A percentile compares a stretch with the other conserved stretches of the same genome.
phyloP scores from a whole-genome alignment of 1,140 invertebrate species.

The Papilio helenus region DNA sequence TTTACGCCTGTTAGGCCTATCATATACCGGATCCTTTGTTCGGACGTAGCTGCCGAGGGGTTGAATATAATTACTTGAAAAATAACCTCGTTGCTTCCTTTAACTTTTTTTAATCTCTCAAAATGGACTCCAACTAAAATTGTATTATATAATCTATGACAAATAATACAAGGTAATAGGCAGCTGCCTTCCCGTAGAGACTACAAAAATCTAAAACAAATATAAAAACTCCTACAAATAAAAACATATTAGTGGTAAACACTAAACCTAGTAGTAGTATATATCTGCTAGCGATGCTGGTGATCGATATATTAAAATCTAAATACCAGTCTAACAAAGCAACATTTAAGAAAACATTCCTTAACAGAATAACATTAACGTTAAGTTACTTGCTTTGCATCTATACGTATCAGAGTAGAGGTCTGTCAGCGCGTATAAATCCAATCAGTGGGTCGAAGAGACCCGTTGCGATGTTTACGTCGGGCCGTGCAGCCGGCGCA shows the following conservation, averaged over 20 bases:
- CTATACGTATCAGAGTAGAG: constrained; percentile 42
- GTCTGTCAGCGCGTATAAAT: constrained; percentile 64
- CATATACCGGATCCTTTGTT: constrained; percentile 57
- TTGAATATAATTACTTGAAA: constrained; percentile 35
- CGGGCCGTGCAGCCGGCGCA: constrained; percentile 40
- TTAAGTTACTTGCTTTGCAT: constrained; percentile 34
- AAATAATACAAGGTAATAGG: no score
- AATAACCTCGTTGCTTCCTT: constrained; percentile 17
- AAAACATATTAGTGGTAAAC: no score
- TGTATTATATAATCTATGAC: background rate
- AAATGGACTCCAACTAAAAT: constrained; percentile 36
- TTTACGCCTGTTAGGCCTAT: constrained; percentile 76
- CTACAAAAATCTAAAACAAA: no score
- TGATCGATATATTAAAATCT: no score
- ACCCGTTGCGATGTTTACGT: constrained; percentile 58
- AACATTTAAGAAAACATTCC: constrained; percentile 3
- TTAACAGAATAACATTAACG: constrained; percentile 33
- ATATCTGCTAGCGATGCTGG: no score
- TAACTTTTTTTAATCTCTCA: background rate
- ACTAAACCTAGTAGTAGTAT: no score
- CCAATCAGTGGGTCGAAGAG: constrained; percentile 67
- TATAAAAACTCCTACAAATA: no score
- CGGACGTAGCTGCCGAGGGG: constrained; percentile 52
- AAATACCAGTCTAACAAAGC: background rate
- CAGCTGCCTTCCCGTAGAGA: no score